Evolutionary conservation across 2,797 vertebrate genomes (phyloP).

Genomic region (Paratrypauchen microcephalus): DNA sequence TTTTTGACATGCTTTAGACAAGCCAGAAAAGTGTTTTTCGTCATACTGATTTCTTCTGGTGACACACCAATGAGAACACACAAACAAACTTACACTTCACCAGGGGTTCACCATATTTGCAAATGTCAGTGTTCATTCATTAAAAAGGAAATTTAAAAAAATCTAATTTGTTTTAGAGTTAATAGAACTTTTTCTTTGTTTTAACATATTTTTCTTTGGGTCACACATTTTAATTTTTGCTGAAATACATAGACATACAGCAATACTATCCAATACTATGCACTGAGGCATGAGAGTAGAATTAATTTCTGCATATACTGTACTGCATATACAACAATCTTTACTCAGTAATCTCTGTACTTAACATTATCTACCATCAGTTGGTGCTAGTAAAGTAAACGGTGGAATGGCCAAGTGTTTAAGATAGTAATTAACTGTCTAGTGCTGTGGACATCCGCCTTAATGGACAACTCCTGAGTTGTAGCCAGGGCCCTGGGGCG

Average conservation of each 20-base stretch:
- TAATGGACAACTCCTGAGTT: conserved; percentile 56
- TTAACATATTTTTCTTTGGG: no score
- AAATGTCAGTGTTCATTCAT: neutral
- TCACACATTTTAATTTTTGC: no score
- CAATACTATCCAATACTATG: neutral
- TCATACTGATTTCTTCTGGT: neutral
- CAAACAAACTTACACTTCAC: neutral
- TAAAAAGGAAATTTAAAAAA: neutral
- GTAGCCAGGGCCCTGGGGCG: conserved; percentile 48
- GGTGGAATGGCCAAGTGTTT: conserved; percentile 35
- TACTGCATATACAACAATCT: neutral
- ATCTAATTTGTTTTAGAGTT: neutral
- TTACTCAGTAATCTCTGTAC: conserved; percentile 14
- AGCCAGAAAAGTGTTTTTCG: neutral
- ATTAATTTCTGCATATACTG: neutral
- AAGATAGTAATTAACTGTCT: conserved; percentile 60
- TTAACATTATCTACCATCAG: conserved; percentile 1
- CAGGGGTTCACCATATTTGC: neutral
- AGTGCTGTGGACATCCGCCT: conserved; percentile 46
- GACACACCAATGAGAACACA: neutral
- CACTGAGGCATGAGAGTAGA: neutral
- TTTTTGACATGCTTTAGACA: conserved; percentile 6
- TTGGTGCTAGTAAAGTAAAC: conserved; percentile 15
- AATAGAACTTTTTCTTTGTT: neutral
- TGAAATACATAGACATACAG: no score